Evolutionary conservation across 2,888 invertebrate species (phyloP).

Genomic region (Liposcelis brunnea): DNA sequence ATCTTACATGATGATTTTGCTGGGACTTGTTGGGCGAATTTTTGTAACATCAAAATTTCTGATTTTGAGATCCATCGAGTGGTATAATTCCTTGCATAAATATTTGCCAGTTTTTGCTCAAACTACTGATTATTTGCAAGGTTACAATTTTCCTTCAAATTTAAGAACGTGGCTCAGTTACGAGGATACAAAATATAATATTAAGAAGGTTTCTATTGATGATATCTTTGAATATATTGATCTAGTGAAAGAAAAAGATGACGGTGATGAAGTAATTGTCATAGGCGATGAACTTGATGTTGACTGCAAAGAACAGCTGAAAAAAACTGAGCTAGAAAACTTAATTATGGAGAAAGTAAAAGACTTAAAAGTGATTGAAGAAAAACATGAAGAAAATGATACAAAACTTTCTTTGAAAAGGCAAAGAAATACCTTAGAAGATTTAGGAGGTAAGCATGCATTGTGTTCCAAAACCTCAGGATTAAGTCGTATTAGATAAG

Average conservation of each 20-base stretch:
- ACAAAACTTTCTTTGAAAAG: too few species aligned
- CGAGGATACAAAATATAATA: slow-evolving; percentile 11
- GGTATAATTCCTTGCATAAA: not conserved
- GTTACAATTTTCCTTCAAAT: too few species aligned
- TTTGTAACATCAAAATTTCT: not conserved
- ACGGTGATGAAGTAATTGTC: slow-evolving; percentile 22
- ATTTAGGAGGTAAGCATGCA: not conserved
- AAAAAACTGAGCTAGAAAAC: too few species aligned
- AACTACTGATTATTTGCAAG: too few species aligned
- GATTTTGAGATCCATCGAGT: not conserved
- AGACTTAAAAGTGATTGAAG: too few species aligned
- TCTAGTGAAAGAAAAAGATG: slow-evolving; percentile 26
- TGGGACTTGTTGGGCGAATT: not conserved
- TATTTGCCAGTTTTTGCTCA: too few species aligned
- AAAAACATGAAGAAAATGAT: too few species aligned
- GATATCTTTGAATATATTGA: slow-evolving; percentile 18
- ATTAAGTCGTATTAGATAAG: not conserved
- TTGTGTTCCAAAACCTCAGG: not conserved
- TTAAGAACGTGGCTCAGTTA: too few species aligned
- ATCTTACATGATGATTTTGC: slow-evolving; percentile 8
- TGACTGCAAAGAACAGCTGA: too few species aligned
- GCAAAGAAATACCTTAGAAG: too few species aligned
- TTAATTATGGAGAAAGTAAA: too few species aligned
- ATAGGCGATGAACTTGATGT: slow-evolving; percentile 11
- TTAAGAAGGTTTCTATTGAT: slow-evolving; percentile 21